Evolutionary conservation across 2,113 vertebrate species (phyloP).

Genomic region (Poicephalus gulielmi): DNA sequence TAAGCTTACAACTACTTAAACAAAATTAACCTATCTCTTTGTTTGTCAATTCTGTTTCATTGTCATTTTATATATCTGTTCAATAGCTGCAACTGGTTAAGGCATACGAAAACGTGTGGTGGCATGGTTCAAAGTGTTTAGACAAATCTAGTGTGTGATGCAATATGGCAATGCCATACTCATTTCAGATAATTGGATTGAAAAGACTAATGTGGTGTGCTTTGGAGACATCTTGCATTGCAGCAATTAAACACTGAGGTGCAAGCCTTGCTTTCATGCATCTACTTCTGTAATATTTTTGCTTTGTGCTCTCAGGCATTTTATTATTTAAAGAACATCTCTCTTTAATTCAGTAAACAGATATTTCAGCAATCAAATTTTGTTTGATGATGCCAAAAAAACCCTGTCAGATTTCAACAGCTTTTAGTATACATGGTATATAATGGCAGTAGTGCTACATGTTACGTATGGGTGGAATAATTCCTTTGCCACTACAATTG

Average conservation of each 20-base stretch:
- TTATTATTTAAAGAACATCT: not conserved
- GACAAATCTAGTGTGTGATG: not conserved
- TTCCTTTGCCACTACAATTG: not conserved
- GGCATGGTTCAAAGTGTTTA: not conserved
- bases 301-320: not conserved
- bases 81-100: not conserved
- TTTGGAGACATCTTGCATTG: not conserved
- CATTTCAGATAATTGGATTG: not conserved
- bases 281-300: not conserved
- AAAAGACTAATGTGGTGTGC: not conserved
- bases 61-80: not conserved
- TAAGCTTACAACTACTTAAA: not conserved
- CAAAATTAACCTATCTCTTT: not conserved
- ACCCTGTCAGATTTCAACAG: not conserved
- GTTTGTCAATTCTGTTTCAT: not conserved
- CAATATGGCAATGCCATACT: not conserved
- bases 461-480: not conserved
- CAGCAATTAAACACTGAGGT: not conserved
- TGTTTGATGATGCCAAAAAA: not conserved
- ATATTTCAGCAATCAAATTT: not conserved
- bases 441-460: not conserved
- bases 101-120: not conserved
- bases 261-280: not conserved
- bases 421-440: not conserved
- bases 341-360: not conserved